phyloP scores from a whole-genome alignment of 2,797 vertebrate species.

The Psittacula derbiana region DNA sequence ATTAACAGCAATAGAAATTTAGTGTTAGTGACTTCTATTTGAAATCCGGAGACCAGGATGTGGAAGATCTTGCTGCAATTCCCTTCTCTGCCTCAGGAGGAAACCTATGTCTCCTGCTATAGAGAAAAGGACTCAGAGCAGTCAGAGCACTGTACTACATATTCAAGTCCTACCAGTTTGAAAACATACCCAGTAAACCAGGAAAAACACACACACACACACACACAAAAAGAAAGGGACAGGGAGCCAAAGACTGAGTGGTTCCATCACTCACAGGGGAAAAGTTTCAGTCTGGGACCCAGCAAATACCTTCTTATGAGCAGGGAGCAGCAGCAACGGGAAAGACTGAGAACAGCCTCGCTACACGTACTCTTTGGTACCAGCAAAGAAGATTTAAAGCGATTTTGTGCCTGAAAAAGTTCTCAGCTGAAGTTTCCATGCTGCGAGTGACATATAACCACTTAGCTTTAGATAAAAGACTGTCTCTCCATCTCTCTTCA shows the following conservation, averaged over 20 bases:
- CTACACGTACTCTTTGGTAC: not conserved
- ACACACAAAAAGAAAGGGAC: not conserved
- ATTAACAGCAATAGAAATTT: not conserved
- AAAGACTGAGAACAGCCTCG: not conserved
- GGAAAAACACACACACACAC: rapidly evolving
- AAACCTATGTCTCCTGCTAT: not conserved
- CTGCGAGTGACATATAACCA: not conserved
- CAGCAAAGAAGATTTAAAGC: not conserved
- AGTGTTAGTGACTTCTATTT: not conserved
- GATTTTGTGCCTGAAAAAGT: not conserved
- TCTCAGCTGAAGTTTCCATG: not conserved
- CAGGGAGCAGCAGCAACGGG: rapidly evolving
- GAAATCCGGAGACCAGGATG: not conserved
- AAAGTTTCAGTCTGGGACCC: not conserved
- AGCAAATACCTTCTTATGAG: not conserved
- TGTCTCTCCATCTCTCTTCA: not conserved
- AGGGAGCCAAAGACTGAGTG: not conserved
- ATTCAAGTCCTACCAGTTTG: not conserved
- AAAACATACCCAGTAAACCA: not conserved
- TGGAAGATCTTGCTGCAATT: not conserved
- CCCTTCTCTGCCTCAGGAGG: not conserved
- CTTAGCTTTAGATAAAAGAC: not conserved
- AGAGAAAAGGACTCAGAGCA: not conserved
- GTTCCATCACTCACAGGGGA: not conserved
- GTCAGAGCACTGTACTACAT: not conserved